phyloP scores from a whole-genome alignment of 2,113 vertebrate species.

The Antennarius striatus region DNA sequence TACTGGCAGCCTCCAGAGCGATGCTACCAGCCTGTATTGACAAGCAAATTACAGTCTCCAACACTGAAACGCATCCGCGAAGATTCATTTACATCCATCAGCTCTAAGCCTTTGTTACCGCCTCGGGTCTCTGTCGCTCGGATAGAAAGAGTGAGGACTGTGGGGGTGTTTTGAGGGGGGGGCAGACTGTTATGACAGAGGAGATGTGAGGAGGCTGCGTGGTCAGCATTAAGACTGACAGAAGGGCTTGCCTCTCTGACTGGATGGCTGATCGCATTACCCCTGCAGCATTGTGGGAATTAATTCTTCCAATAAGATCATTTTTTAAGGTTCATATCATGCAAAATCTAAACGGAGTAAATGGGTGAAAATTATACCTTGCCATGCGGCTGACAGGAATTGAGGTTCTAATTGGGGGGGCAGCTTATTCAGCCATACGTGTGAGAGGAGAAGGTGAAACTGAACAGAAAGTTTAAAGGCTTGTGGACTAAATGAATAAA shows the following conservation, averaged over 20 bases:
- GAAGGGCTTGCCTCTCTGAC: conserved; percentile 82
- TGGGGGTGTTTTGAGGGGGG: conserved; percentile 12
- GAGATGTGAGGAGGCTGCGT: conserved; percentile 84
- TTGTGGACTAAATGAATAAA: no score
- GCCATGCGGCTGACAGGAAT: conserved; percentile 89
- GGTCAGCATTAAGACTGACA: conserved; percentile 94
- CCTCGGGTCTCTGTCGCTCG: conserved; percentile 61
- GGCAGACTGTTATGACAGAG: conserved; percentile 85
- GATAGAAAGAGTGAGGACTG: conserved; percentile 36
- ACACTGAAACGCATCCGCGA: conserved; percentile 85
- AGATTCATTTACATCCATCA: conserved; percentile 90
- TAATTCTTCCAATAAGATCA: conserved; percentile 96
- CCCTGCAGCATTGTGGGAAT: conserved; percentile 91
- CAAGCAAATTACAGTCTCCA: conserved; percentile 93
- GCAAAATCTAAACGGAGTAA: conserved; percentile 96
- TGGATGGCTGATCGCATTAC: conserved; percentile 93
- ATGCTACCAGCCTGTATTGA: conserved; percentile 85
- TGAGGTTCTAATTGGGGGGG: conserved; percentile 94
- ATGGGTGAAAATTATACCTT: conserved; percentile 97
- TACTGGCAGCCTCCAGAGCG: conserved; percentile 80
- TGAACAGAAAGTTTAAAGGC: conserved; percentile 39
- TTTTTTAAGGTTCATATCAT: conserved; percentile 97
- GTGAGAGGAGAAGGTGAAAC: conserved; percentile 37
- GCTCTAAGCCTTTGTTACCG: conserved; percentile 80
- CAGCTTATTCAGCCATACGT: conserved; percentile 48